phyloP scores from a whole-genome alignment of 2,113 vertebrate genomes.

The Odontophorus gujanensis region DNA sequence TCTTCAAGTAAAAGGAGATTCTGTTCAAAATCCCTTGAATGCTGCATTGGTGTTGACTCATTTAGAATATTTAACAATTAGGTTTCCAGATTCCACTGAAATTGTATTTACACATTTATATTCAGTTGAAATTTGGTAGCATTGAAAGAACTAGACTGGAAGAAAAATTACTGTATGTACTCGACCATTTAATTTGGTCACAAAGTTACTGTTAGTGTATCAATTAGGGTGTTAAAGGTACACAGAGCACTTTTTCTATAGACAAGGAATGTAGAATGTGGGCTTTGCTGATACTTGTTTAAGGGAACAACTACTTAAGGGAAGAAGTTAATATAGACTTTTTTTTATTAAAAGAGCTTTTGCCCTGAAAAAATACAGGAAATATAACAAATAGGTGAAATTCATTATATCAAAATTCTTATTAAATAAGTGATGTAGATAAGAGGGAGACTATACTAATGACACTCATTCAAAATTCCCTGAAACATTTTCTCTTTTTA shows the following conservation, averaged over 20 bases:
- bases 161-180: neutral
- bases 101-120: neutral
- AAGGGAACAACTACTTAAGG: neutral
- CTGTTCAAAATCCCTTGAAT: neutral
- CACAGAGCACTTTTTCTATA: neutral
- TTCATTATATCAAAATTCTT: neutral
- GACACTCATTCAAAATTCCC: neutral
- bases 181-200: accelerated
- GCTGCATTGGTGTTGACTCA: neutral
- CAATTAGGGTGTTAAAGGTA: neutral
- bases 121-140: neutral
- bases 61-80: neutral
- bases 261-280: neutral
- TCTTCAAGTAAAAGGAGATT: neutral
- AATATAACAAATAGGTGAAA: neutral
- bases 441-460: neutral
- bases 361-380: neutral
- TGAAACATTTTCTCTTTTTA: neutral
- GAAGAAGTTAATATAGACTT: neutral
- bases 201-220: neutral
- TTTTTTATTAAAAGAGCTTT: neutral
- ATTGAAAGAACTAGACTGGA: neutral
- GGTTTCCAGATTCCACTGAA: neutral
- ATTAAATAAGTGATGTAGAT: neutral
- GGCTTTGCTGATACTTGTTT: neutral